Conservation (phyloP, 2,113 vertebrate species). For the Bujurquina vittata region DNA sequence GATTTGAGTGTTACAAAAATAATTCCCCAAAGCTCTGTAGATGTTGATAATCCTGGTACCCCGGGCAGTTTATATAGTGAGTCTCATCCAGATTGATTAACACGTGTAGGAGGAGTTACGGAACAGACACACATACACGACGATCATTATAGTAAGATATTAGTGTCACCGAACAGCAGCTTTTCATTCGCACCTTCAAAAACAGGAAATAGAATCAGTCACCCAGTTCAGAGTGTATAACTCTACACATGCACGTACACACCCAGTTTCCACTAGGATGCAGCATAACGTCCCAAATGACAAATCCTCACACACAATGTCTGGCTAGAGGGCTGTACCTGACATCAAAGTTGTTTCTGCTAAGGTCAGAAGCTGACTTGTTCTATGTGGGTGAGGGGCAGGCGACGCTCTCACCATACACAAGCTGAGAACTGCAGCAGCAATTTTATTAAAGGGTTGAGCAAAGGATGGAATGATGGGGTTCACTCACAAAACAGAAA, state of each 20-base stretch:
- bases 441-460: slow-evolving; percentile 33
- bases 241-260: neutral
- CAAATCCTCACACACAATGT: slow-evolving; percentile 45
- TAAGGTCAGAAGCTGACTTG: slow-evolving; percentile 56
- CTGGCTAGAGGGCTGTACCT: slow-evolving; percentile 29
- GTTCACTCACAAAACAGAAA: slow-evolving; percentile 8
- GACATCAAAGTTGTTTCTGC: slow-evolving; percentile 53
- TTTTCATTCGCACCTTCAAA: slow-evolving; percentile 8
- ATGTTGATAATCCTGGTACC: too few relatives aligned
- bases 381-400: slow-evolving; percentile 26
- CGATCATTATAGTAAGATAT: neutral
- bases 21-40: too few relatives aligned
- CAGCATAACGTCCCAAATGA: slow-evolving; percentile 36
- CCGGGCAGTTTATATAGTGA: too few relatives aligned
- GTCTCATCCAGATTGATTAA: too few relatives aligned
- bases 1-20: too few relatives aligned
- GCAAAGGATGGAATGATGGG: neutral
- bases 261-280: slow-evolving; percentile 23
- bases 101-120: too few relatives aligned
- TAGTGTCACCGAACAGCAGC: neutral
- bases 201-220: neutral
- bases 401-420: neutral
- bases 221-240: neutral
- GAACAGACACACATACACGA: too few relatives aligned
- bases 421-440: slow-evolving; percentile 13